phyloP scores from a whole-genome alignment of 2,888 invertebrate genomes.

The Torymus auratus region DNA sequence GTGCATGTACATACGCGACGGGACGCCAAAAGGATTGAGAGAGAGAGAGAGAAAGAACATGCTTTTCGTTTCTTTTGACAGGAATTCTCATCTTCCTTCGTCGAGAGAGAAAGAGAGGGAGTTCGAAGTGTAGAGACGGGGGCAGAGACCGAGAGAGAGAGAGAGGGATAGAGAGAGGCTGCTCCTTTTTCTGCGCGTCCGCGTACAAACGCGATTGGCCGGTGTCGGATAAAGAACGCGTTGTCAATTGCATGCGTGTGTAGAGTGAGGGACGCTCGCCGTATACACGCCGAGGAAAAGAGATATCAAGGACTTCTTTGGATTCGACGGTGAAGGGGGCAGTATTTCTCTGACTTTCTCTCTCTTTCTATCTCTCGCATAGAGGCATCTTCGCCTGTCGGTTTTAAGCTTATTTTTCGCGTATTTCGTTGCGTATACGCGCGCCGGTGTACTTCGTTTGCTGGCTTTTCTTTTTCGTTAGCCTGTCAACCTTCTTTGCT shows the following conservation, averaged over 20 bases:
- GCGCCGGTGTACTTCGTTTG: neutral
- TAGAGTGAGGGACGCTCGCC: neutral
- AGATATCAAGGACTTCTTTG: conserved; percentile 37
- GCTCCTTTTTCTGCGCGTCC: neutral
- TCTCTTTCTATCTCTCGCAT: neutral
- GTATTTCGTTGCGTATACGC: neutral
- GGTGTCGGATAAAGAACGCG: conserved; percentile 50
- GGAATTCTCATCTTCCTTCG: conserved; percentile 47
- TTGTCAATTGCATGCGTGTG: conserved; percentile 41
- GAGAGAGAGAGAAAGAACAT: conserved; percentile 10
- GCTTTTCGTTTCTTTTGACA: conserved; percentile 43
- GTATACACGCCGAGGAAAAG: conserved; percentile 9
- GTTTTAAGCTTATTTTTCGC: neutral
- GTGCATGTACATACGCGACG: neutral
- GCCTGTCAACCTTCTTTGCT: no score
- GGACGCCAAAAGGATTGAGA: neutral
- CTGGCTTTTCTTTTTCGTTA: neutral
- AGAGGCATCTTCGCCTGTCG: conserved; percentile 7
- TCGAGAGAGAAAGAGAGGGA: neutral
- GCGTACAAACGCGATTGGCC: conserved; percentile 29
- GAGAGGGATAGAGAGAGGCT: neutral
- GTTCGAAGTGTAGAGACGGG: neutral
- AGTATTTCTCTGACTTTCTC: conserved; percentile 28
- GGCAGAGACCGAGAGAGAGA: neutral
- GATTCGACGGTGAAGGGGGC: conserved; percentile 37